A percentile compares a stretch with the other conserved stretches of the same genome.
Conservation (phyloP, 2,113 vertebrate genomes). For the Spea bombifrons region DNA sequence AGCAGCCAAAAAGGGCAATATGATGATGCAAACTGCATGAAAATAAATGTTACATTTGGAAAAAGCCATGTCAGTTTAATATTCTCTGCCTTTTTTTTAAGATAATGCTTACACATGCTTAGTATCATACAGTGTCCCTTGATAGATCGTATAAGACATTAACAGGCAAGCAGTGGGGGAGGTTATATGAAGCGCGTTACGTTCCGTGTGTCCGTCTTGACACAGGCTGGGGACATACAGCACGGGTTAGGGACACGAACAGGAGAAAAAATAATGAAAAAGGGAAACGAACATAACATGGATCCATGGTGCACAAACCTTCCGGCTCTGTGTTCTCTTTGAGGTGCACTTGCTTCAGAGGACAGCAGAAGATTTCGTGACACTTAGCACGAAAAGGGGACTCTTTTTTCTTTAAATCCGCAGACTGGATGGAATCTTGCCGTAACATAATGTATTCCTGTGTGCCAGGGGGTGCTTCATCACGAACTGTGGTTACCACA, state of each 20-base stretch:
- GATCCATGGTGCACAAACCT: conserved; percentile 90
- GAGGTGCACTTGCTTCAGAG: conserved; percentile 97
- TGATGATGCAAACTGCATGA: conserved; percentile 62
- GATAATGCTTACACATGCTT: conserved; percentile 54
- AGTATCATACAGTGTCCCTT: conserved; percentile 55
- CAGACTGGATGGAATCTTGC: conserved; percentile 99
- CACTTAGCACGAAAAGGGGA: conserved; percentile 99
- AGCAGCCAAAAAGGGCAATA: conserved; percentile 64
- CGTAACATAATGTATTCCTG: conserved; percentile 99
- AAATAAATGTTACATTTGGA: conserved; percentile 55
- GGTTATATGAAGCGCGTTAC: conserved; percentile 55
- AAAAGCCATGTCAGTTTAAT: conserved; percentile 53
- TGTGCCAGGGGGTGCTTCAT: conserved; percentile 97
- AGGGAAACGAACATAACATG: conserved; percentile 71
- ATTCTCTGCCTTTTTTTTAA: conserved; percentile 3
- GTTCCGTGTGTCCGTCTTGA: conserved; percentile 52
- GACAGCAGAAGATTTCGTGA: conserved; percentile 99
- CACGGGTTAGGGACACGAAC: conserved; percentile 67
- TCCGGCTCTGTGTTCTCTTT: conserved; percentile 96
- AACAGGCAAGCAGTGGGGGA: conserved; percentile 60
- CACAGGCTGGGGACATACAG: conserved; percentile 64
- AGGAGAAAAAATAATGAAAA: conserved; percentile 51
- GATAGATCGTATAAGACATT: conserved; percentile 57
- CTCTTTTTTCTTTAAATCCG: conserved; percentile 99
- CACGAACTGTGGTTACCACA: conserved; percentile 97